A percentile compares a stretch with the other conserved stretches of the same genome.
These are phyloP conservation scores for Arenaria interpres DNA, from an alignment of 2,113 vertebrate species.

Conservation along the genomic window DNA sequence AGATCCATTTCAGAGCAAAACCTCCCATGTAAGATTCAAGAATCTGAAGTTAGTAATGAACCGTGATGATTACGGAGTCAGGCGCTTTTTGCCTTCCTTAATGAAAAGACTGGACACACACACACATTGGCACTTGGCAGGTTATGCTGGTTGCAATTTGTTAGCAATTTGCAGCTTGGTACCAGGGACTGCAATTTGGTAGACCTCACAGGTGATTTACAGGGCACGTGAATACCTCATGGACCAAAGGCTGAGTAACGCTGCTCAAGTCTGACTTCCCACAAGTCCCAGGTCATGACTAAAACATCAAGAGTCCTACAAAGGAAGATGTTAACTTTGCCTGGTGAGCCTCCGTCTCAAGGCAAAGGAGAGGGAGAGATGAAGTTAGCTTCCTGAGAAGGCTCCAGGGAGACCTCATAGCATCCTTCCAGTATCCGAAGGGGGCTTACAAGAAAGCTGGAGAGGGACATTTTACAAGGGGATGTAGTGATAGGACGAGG, in stretches of 20 bases:
- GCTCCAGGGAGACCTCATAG: not conserved
- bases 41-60: not conserved
- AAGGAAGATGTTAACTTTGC: not conserved
- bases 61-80: accelerated
- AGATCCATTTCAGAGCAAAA: not conserved
- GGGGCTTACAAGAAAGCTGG: not conserved
- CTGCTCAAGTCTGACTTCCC: not conserved
- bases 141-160: not conserved
- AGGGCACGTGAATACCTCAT: not conserved
- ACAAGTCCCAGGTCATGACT: not conserved
- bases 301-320: not conserved
- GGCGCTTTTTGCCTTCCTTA: not conserved
- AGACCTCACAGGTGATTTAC: constrained; percentile 19
- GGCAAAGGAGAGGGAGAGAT: not conserved
- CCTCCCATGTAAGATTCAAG: not conserved
- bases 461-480: not conserved
- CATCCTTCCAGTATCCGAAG: not conserved
- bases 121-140: not conserved
- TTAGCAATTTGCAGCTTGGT: not conserved
- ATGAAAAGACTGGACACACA: not conserved
- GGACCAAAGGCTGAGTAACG: constrained; percentile 10
- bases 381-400: not conserved
- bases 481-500: not conserved
- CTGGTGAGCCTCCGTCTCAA: not conserved
- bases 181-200: constrained; percentile 20